Evolutionary conservation across 2,797 vertebrate genomes (phyloP).

Genomic region (Spinibarbus caldwelli): DNA sequence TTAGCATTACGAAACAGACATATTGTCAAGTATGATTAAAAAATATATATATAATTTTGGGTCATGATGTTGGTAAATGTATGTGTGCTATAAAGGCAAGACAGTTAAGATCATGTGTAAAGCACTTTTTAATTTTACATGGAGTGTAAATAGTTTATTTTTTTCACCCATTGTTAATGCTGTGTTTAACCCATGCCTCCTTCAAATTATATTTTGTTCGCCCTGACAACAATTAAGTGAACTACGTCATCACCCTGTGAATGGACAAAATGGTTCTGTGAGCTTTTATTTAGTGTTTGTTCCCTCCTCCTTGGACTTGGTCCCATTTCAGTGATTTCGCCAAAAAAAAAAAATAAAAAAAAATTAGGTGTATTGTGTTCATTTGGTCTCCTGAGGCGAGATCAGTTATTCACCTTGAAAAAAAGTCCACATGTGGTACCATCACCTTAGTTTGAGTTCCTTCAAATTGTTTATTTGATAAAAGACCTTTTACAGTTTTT

Average conservation of each 20-base stretch:
- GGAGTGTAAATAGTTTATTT: slow-evolving; percentile 74
- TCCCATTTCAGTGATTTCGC: slow-evolving; percentile 34
- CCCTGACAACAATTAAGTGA: background rate
- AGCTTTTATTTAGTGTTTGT: slow-evolving; percentile 38
- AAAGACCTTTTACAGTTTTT: slow-evolving; percentile 74
- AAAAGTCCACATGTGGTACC: slow-evolving; percentile 30
- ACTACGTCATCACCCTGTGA: slow-evolving; percentile 2
- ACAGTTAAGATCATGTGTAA: slow-evolving; percentile 66
- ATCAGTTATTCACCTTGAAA: slow-evolving; percentile 5
- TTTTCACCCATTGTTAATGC: slow-evolving; percentile 72
- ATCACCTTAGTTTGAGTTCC: slow-evolving; percentile 48
- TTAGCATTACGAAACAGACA: slow-evolving; percentile 25
- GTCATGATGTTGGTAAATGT: slow-evolving; percentile 6
- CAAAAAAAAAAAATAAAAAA: slow-evolving; percentile 23
- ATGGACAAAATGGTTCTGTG: slow-evolving; percentile 4
- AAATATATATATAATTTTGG: slow-evolving; percentile 5
- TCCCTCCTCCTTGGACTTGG: slow-evolving; percentile 11
- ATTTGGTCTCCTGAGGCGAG: background rate
- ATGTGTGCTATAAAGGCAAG: slow-evolving; percentile 63
- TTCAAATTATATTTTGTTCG: slow-evolving; percentile 8
- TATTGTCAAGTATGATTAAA: slow-evolving; percentile 18
- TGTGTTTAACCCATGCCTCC: slow-evolving; percentile 52
- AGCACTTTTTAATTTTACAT: slow-evolving; percentile 80
- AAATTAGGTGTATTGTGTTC: slow-evolving; percentile 30
- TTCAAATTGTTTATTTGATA: slow-evolving; percentile 67